A percentile compares a stretch with the other conserved stretches of the same genome.
These are phyloP conservation scores for human DNA, from an alignment of 2,113 vertebrate species.

Conservation along the genomic window DNA sequence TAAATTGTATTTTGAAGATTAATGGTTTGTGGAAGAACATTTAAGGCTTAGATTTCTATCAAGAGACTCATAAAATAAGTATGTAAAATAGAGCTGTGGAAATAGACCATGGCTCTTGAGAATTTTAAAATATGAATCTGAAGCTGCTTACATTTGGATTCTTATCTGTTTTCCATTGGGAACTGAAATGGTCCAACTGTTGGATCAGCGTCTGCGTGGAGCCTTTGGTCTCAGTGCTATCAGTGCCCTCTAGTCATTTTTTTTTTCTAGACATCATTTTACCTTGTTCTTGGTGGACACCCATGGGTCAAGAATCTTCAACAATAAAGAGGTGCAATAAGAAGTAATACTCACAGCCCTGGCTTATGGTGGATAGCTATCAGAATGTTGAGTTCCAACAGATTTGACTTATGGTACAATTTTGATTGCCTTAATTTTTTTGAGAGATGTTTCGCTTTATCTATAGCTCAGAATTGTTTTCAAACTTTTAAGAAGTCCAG, in stretches of 20 bases:
- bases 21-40: constrained; percentile 82
- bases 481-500: not conserved
- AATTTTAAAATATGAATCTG: constrained; percentile 73
- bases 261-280: not conserved
- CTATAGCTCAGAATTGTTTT: constrained; percentile 8
- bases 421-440: not conserved
- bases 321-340: not conserved
- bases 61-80: constrained; percentile 82
- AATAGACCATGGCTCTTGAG: constrained; percentile 72
- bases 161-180: constrained; percentile 49
- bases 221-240: not conserved
- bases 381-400: not conserved
- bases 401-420: not conserved
- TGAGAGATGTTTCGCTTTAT: not conserved
- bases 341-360: not conserved
- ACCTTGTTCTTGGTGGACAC: not conserved
- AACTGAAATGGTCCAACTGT: not conserved
- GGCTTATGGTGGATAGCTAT: not conserved
- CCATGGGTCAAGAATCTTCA: not conserved
- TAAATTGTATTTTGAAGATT: constrained; percentile 81
- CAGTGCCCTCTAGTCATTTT: not conserved
- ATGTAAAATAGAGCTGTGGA: constrained; percentile 81
- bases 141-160: constrained; percentile 52
- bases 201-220: constrained; percentile 30
- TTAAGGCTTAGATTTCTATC: constrained; percentile 84